A percentile compares a stretch with the other conserved stretches of the same genome.
Conservation (phyloP, 2,888 invertebrate species). For the Aporophyla lueneburgensis region DNA sequence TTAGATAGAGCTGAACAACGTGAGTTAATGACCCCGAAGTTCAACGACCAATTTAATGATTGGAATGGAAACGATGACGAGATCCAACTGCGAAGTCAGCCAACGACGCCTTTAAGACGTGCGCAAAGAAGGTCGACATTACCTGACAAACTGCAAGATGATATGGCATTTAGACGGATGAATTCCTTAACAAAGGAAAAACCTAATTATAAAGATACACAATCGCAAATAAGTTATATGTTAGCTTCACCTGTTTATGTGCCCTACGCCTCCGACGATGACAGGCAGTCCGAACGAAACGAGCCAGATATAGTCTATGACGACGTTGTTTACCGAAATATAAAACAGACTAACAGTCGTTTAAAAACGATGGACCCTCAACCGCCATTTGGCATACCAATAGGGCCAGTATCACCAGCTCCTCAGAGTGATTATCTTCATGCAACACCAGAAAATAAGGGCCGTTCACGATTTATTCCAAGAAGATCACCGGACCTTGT, state of each 20-base stretch:
- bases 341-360: conserved; percentile 94
- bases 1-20: conserved; percentile 95
- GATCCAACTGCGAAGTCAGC: conserved; percentile 86
- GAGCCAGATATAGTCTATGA: conserved; percentile 96
- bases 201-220: conserved; percentile 82
- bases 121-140: conserved; percentile 87
- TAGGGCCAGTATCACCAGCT: conserved; percentile 95
- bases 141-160: conserved; percentile 93
- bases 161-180: conserved; percentile 95
- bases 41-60: conserved; percentile 86
- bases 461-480: conserved; percentile 92
- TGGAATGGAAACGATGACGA: conserved; percentile 90
- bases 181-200: conserved; percentile 91
- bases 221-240: conserved; percentile 92
- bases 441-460: conserved; percentile 92
- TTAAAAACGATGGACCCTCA: conserved; percentile 95
- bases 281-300: conserved; percentile 90
- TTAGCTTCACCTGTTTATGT: conserved; percentile 93
- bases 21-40: conserved; percentile 91
- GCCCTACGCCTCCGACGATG: conserved; percentile 87
- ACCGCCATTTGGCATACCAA: conserved; percentile 97
- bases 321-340: conserved; percentile 95
- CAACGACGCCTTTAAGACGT: conserved; percentile 85
- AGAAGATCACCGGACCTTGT: conserved; percentile 95
- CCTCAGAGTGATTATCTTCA: conserved; percentile 96